Evolutionary conservation across 2,797 vertebrate genomes (phyloP).

Genomic region (Arrhamphus sclerolepis): DNA sequence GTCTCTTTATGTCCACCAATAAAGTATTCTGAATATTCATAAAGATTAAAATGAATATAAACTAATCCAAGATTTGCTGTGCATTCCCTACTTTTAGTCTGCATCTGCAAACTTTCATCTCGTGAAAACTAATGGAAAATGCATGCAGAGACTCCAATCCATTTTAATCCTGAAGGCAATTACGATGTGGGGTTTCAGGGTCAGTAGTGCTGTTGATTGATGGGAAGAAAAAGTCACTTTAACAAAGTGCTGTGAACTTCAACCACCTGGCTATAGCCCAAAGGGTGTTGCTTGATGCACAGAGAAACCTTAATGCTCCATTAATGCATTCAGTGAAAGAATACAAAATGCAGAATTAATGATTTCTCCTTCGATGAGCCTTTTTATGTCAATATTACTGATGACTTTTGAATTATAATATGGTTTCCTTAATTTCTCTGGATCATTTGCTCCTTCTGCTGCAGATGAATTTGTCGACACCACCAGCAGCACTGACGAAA

Average conservation of each 20-base stretch:
- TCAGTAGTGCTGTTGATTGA: constrained; percentile 81
- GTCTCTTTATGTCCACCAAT: constrained; percentile 37
- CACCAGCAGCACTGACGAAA: constrained; percentile 16
- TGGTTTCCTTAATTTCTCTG: constrained; percentile 57
- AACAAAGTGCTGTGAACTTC: constrained; percentile 77
- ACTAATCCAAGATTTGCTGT: constrained; percentile 54
- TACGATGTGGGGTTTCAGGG: constrained; percentile 80
- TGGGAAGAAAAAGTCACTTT: constrained; percentile 78
- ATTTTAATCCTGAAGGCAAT: constrained; percentile 85
- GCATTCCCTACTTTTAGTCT: constrained; percentile 44
- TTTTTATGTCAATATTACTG: constrained; percentile 58
- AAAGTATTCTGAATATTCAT: constrained; percentile 61
- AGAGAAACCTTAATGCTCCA: constrained; percentile 64
- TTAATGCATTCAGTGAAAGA: constrained; percentile 64
- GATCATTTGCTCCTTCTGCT: constrained; percentile 49
- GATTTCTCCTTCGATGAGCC: constrained; percentile 49
- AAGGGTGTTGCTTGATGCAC: constrained; percentile 57
- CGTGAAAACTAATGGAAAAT: constrained; percentile 78
- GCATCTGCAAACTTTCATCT: constrained; percentile 68
- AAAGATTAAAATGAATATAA: constrained; percentile 34
- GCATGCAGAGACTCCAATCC: constrained; percentile 75
- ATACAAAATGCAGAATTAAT: constrained; percentile 71
- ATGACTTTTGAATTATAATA: constrained; percentile 60
- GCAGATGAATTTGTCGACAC: constrained; percentile 19
- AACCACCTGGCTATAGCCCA: constrained; percentile 70